phyloP scores from a whole-genome alignment of 2,797 vertebrate species.

The Phalanger gymnotis region DNA sequence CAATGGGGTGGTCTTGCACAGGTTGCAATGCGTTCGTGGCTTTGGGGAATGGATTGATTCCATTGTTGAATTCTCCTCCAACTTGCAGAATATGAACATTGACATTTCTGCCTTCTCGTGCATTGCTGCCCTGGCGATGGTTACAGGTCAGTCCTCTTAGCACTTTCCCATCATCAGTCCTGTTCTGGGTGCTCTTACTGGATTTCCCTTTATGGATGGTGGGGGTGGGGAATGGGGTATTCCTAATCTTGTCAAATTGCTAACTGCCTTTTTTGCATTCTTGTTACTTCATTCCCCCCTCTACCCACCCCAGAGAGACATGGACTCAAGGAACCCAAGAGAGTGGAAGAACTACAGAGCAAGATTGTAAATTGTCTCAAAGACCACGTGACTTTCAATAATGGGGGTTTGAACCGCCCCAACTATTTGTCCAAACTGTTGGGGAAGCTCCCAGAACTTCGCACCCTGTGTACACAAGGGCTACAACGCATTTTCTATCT shows the following conservation, averaged over 20 bases:
- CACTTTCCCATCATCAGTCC: constrained; percentile 47
- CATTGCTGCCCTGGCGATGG: constrained; percentile 98
- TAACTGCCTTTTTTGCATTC: constrained; percentile 47
- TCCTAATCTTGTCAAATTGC: neutral
- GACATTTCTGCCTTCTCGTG: constrained; percentile 99
- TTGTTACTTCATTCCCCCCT: neutral
- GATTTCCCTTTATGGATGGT: neutral
- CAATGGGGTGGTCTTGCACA: constrained; percentile 97
- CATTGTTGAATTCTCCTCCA: constrained; percentile 99
- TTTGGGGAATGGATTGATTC: constrained; percentile 99
- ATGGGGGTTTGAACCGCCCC: constrained; percentile 95
- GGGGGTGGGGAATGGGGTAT: neutral
- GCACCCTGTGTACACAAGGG: constrained; percentile 98
- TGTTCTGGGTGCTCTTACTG: constrained; percentile 23
- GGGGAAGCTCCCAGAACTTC: constrained; percentile 99
- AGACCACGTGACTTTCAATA: constrained; percentile 99
- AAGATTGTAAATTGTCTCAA: constrained; percentile 99
- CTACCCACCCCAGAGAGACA: constrained; percentile 92
- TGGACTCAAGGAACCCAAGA: constrained; percentile 97
- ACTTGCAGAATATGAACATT: constrained; percentile 98
- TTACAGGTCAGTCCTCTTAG: constrained; percentile 92
- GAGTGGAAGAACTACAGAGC: constrained; percentile 98
- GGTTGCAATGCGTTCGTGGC: constrained; percentile 98
- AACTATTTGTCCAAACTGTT: constrained; percentile 99
- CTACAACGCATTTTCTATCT: constrained; percentile 99